Evolutionary conservation across 2,113 vertebrate genomes (phyloP).

Genomic region (Sisor rabdophorus): DNA sequence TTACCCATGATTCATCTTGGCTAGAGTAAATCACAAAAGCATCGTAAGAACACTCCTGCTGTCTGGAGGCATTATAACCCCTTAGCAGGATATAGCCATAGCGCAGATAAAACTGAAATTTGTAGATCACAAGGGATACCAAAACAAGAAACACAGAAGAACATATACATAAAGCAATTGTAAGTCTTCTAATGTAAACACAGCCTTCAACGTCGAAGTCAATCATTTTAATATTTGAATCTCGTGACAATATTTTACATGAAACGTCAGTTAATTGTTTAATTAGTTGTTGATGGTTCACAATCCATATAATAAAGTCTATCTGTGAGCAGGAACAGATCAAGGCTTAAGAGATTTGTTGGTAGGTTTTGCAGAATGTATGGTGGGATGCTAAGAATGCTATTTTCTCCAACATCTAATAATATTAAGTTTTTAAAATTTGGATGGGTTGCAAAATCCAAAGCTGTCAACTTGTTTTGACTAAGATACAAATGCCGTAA

Average conservation of each 20-base stretch:
- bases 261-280: slow-evolving; percentile 16
- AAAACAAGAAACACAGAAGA: neutral
- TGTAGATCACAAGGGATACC: slow-evolving; percentile 33
- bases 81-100: slow-evolving; percentile 40
- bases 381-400: slow-evolving; percentile 48
- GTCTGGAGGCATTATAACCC: slow-evolving; percentile 35
- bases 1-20: slow-evolving; percentile 50
- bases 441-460: slow-evolving; percentile 51
- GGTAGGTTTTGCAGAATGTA: slow-evolving; percentile 56
- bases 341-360: slow-evolving; percentile 31
- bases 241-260: slow-evolving; percentile 21
- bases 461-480: slow-evolving; percentile 64
- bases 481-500: slow-evolving; percentile 68
- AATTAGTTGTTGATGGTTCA: slow-evolving; percentile 21
- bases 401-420: slow-evolving; percentile 69
- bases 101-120: slow-evolving; percentile 38
- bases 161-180: slow-evolving; percentile 13
- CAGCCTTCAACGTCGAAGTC: slow-evolving; percentile 42
- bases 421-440: slow-evolving; percentile 53
- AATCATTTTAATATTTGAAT: slow-evolving; percentile 10
- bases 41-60: slow-evolving; percentile 42
- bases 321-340: slow-evolving; percentile 37
- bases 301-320: slow-evolving; percentile 40
- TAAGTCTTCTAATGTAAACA: slow-evolving; percentile 17
- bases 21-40: slow-evolving; percentile 53